A percentile compares a stretch with the other conserved stretches of the same genome.
Conservation (phyloP, 2,113 vertebrate species). For the Nycticebus coucang region DNA sequence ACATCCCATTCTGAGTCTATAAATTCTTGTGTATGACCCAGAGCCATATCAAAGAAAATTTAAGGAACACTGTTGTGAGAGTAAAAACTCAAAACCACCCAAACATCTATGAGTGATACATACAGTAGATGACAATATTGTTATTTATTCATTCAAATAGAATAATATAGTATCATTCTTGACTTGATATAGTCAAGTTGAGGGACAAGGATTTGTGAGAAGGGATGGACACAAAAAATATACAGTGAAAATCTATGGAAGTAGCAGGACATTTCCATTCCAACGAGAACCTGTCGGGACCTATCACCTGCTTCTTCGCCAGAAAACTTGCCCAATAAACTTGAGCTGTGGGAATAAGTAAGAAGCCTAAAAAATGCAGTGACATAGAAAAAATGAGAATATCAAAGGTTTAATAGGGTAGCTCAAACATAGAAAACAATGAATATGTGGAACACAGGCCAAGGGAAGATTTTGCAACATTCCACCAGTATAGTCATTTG, state of each 20-base stretch:
- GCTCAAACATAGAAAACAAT: background rate
- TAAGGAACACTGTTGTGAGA: background rate
- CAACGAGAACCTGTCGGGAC: background rate
- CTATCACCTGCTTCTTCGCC: background rate
- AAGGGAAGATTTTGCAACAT: background rate
- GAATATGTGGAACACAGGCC: background rate
- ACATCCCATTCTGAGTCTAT: no score
- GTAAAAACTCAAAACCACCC: background rate
- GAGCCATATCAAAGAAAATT: background rate
- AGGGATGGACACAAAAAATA: background rate
- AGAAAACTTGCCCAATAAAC: background rate
- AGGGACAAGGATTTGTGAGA: background rate
- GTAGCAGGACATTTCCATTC: background rate
- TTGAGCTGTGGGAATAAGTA: background rate
- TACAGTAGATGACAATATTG: background rate
- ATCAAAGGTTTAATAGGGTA: background rate
- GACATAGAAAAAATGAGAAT: background rate
- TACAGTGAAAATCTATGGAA: background rate
- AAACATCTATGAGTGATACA: background rate
- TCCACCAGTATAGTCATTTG: background rate
- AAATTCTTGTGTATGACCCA: background rate
- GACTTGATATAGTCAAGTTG: background rate
- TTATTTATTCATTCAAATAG: background rate
- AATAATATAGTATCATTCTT: background rate
- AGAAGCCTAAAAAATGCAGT: background rate